Conservation (phyloP, 2,888 invertebrate genomes). For the Conomelus anceps region DNA sequence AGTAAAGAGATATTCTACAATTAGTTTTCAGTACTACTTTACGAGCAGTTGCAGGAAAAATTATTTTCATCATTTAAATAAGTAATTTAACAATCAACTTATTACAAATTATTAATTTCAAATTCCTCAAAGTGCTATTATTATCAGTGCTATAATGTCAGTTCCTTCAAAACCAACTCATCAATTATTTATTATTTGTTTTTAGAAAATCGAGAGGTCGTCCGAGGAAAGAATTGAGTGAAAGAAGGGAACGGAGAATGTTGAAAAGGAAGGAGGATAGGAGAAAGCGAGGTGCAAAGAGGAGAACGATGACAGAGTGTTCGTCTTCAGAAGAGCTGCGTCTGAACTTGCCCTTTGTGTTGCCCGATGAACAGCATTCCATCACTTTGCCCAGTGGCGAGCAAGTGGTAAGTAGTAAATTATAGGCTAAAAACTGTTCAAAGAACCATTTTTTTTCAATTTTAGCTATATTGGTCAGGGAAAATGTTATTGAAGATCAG, state of each 20-base stretch:
- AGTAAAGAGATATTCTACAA: too few relatives aligned
- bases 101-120: too few relatives aligned
- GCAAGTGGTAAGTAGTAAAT: conserved; percentile 47
- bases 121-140: too few relatives aligned
- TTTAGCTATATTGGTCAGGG: too few relatives aligned
- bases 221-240: background rate
- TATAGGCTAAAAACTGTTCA: background rate
- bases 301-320: background rate
- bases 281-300: background rate
- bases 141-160: too few relatives aligned
- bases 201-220: background rate
- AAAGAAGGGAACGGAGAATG: background rate
- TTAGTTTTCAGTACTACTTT: too few relatives aligned
- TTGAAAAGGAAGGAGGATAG: conserved; percentile 3
- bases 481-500: too few relatives aligned
- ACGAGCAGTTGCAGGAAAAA: too few relatives aligned
- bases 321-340: conserved; percentile 4
- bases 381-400: conserved; percentile 53
- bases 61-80: too few relatives aligned
- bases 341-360: background rate
- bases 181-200: background rate
- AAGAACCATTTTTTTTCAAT: background rate
- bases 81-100: too few relatives aligned
- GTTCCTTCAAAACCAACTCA: too few relatives aligned
- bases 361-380: conserved; percentile 30